A percentile compares a stretch with the other conserved stretches of the same genome.
Evolutionary conservation across 2,797 vertebrate species (phyloP).

Genomic region (Pangasius macronema): DNA sequence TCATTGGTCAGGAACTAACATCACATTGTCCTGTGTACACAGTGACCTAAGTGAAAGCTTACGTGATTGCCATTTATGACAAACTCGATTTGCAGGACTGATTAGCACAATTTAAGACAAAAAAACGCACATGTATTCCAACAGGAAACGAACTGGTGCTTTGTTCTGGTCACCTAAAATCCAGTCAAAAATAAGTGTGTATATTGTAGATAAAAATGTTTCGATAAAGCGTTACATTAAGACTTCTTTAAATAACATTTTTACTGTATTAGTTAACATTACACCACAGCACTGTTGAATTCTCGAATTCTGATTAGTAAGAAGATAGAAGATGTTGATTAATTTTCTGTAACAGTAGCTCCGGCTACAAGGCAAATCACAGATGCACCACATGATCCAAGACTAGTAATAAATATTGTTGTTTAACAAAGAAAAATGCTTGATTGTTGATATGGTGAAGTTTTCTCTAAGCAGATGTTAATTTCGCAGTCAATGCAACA

Average conservation of each 20-base stretch:
- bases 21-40: constrained; percentile 51
- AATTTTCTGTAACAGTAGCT: neutral
- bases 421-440: neutral
- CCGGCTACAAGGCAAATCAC: neutral
- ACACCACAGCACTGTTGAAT: neutral
- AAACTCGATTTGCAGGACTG: constrained; percentile 47
- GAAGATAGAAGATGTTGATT: neutral
- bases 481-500: neutral
- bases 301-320: neutral
- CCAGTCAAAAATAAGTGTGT: neutral
- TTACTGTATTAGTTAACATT: neutral
- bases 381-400: too few relatives aligned
- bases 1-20: constrained; percentile 47
- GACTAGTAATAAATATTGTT: neutral
- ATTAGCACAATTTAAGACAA: constrained; percentile 48
- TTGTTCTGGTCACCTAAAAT: constrained; percentile 22
- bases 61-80: constrained; percentile 46
- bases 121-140: constrained; percentile 5
- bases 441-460: neutral
- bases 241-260: neutral
- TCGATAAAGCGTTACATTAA: neutral
- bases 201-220: neutral
- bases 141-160: constrained; percentile 28
- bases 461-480: neutral
- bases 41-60: constrained; percentile 51